Evolutionary conservation across 2,888 invertebrate species (phyloP), one percentile per base, ranked within the genome.

Genomic region (Neria commutata): DNA sequence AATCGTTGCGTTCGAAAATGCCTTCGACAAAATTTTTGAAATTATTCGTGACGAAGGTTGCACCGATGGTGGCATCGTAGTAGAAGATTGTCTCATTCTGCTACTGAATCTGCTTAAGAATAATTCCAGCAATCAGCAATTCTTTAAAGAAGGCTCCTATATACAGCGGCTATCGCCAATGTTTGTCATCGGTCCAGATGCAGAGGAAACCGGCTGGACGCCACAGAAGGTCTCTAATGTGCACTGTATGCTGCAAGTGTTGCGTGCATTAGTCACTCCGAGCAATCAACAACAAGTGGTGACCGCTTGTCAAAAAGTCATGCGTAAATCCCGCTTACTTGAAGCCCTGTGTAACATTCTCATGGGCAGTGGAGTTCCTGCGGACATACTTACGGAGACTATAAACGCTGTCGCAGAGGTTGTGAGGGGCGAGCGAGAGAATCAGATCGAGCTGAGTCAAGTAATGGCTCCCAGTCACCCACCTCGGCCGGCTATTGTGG

Each of bases 1-100:
- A 83, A 98, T 99, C 72, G 96, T 99, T 0, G 98, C 98, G 0
- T 99, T 98, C 80, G 98, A 99, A 81, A 98, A 98, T 83, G 97
- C 97, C 0, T 99, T 99, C 77, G 98, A 98, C 81, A 87, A 93
- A 67, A 84, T 99, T 25, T 91, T 98, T 69, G 95, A 95, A 78
- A 95, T 99, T 10, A 91, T 99, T 11, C 86, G 86, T 2, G 90
- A 92, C 58, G 98, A 98, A 82, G 96, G 96, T 3, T 91, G 89
- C 70, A 91, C 94, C 1, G 95, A 97, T 78, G 98, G 97, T 48
- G 97, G 96, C 62, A 97, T 99, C 55, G 95, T 99, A 0, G 98
- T 98, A 0, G 98, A 99, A 84, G 99, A 99, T 82, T 98, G 98
- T 80, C 84, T 99, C 2, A 84, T 95, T 42, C 84, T 99, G 2